Conservation (phyloP, 1,140 invertebrate species). For the Orchesella cincta region DNA sequence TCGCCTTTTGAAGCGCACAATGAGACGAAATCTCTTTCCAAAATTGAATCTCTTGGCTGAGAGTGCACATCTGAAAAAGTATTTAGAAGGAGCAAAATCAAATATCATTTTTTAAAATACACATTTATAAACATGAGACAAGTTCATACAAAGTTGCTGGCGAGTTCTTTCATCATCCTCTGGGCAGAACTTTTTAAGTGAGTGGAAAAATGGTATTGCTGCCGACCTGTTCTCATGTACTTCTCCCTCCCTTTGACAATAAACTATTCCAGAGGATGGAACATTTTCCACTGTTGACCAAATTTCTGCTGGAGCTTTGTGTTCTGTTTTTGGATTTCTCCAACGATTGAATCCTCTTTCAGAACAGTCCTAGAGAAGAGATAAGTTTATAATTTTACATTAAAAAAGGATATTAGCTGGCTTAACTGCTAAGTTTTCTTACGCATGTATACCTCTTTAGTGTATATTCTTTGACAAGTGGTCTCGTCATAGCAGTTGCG, state of each 20-base stretch:
- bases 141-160: background rate
- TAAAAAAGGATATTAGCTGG: too few relatives aligned
- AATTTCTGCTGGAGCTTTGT: background rate
- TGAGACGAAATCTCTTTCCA: background rate
- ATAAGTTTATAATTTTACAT: too few relatives aligned
- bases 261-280: background rate
- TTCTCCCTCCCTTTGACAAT: background rate
- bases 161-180: background rate
- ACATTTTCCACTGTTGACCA: background rate
- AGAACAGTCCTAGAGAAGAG: too few relatives aligned
- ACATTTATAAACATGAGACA: too few relatives aligned
- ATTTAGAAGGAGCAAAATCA: too few relatives aligned
- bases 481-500: background rate
- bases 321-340: too few relatives aligned
- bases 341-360: too few relatives aligned
- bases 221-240: background rate
- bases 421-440: too few relatives aligned
- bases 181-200: background rate
- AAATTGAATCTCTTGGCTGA: background rate
- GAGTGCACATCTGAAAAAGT: background rate
- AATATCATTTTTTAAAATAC: too few relatives aligned
- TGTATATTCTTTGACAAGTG: too few relatives aligned
- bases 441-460: too few relatives aligned
- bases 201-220: conserved; percentile 26
- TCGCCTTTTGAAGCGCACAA: background rate